Conservation (phyloP, 1,140 invertebrate species). For the Ostrea denselamellosa region DNA sequence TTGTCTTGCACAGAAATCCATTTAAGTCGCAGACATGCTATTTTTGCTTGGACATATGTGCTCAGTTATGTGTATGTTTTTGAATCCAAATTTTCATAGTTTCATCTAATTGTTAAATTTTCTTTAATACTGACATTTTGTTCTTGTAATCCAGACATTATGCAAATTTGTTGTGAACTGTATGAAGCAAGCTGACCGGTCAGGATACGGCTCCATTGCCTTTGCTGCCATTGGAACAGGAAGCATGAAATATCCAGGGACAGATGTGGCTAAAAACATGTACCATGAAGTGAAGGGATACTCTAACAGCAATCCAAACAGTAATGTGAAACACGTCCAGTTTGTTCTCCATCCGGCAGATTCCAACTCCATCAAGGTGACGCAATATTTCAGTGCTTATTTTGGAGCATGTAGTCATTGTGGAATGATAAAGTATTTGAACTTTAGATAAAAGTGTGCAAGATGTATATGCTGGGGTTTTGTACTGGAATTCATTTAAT, state of each 20-base stretch:
- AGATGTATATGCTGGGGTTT: background rate
- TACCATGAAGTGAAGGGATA: slow-evolving; percentile 56
- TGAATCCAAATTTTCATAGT: background rate
- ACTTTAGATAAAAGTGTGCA: background rate
- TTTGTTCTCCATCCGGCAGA: slow-evolving; percentile 69
- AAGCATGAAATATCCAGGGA: slow-evolving; percentile 59
- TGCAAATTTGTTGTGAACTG: slow-evolving; percentile 53
- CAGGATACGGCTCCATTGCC: slow-evolving; percentile 54
- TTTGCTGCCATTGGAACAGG: slow-evolving; percentile 68
- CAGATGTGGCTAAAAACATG: slow-evolving; percentile 64
- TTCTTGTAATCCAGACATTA: slow-evolving; percentile 49
- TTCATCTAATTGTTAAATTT: background rate
- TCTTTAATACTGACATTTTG: too few relatives aligned
- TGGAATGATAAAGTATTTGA: background rate
- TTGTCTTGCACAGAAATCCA: too few relatives aligned
- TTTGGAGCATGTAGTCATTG: background rate
- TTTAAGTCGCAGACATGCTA: too few relatives aligned
- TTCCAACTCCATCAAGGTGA: slow-evolving; percentile 57
- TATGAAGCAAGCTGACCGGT: slow-evolving; percentile 53
- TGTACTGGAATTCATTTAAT: background rate
- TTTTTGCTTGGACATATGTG: too few relatives aligned
- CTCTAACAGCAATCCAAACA: slow-evolving; percentile 39
- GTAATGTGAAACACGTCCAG: slow-evolving; percentile 54
- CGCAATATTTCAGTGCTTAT: background rate
- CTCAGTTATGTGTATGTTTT: too few relatives aligned